phyloP scores from a whole-genome alignment of 2,113 vertebrate genomes.

The Tragelaphus imberbis region DNA sequence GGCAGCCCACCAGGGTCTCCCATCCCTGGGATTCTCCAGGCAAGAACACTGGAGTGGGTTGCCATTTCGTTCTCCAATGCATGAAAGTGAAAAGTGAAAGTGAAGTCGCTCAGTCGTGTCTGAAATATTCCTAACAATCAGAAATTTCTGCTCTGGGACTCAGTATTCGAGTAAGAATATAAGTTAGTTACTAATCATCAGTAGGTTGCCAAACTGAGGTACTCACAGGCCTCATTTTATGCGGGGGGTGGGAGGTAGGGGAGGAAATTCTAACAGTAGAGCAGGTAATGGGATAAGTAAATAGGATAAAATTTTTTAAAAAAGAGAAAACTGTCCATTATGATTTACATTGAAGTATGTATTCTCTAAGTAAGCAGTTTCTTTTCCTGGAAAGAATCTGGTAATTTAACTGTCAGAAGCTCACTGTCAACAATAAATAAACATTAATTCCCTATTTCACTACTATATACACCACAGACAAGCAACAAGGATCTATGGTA shows the following conservation, averaged over 20 bases:
- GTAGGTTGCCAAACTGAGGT: neutral
- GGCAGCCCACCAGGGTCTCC: no score
- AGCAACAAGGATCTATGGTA: neutral
- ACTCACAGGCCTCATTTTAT: neutral
- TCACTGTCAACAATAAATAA: neutral
- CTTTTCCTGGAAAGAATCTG: neutral
- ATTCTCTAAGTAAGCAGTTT: conserved; percentile 20
- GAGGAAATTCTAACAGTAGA: neutral
- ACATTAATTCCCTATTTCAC: neutral
- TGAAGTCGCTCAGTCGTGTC: no score
- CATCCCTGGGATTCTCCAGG: no score
- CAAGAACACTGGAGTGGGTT: no score
- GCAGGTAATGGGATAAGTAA: neutral
- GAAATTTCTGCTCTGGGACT: neutral
- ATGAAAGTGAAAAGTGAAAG: no score
- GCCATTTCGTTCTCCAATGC: no score
- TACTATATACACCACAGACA: neutral
- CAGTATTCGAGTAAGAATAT: neutral
- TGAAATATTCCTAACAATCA: conserved; percentile 7
- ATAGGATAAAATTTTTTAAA: neutral
- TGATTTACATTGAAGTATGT: neutral
- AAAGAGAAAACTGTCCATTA: neutral
- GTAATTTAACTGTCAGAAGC: neutral
- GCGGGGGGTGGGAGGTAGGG: neutral
- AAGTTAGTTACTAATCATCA: neutral